Conservation (phyloP, 2,797 vertebrate genomes). For the Momotus momota region DNA sequence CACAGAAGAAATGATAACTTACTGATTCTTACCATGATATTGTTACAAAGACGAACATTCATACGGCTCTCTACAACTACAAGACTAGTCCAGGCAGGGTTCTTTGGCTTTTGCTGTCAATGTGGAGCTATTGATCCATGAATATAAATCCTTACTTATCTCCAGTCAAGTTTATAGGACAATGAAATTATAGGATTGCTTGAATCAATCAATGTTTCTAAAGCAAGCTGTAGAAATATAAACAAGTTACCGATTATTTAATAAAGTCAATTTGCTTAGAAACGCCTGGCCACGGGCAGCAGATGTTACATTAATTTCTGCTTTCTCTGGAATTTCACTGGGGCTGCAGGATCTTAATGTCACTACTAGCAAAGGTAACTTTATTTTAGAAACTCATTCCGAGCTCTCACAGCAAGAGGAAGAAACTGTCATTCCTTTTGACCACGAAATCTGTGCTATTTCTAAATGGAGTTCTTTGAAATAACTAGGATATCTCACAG, state of each 20-base stretch:
- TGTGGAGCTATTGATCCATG: slow-evolving; percentile 37
- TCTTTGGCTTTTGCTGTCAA: slow-evolving; percentile 34
- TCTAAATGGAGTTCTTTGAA: slow-evolving; percentile 60
- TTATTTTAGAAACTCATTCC: slow-evolving; percentile 60
- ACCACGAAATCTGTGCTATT: slow-evolving; percentile 55
- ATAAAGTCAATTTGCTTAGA: slow-evolving; percentile 59
- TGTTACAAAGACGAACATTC: slow-evolving; percentile 23
- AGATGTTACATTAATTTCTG: slow-evolving; percentile 47
- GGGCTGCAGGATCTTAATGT: slow-evolving; percentile 30
- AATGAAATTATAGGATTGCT: slow-evolving; percentile 57
- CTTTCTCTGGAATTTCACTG: slow-evolving; percentile 54
- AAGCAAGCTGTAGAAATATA: slow-evolving; percentile 55
- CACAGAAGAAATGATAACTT: background rate
- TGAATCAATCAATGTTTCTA: slow-evolving; percentile 57
- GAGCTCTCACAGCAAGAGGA: slow-evolving; percentile 36
- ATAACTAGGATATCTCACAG: slow-evolving; percentile 71
- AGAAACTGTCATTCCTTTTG: slow-evolving; percentile 51
- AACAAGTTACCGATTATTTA: slow-evolving; percentile 55
- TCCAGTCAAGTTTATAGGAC: slow-evolving; percentile 49
- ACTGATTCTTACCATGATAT: background rate
- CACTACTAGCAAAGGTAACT: slow-evolving; percentile 49
- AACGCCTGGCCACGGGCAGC: background rate
- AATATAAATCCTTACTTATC: slow-evolving; percentile 64
- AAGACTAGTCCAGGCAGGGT: background rate
- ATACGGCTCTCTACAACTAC: background rate